phyloP scores from a whole-genome alignment of 2,797 vertebrate genomes.

The Lithobates pipiens region DNA sequence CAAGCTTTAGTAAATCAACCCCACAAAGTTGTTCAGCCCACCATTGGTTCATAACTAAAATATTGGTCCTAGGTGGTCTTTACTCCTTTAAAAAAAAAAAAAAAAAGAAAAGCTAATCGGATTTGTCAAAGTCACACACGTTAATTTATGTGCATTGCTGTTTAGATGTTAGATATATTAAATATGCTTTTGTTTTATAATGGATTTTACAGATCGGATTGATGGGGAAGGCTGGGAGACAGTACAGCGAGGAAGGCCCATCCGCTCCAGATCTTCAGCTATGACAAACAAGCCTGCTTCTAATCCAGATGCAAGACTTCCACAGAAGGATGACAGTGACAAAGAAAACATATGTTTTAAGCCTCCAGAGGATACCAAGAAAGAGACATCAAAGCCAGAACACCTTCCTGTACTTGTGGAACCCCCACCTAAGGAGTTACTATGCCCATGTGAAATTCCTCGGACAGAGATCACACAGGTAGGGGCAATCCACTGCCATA shows the following conservation, averaged over 20 bases:
- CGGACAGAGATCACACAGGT: slow-evolving; percentile 73
- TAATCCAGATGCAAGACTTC: slow-evolving; percentile 70
- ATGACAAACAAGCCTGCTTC: slow-evolving; percentile 80
- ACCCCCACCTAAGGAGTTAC: slow-evolving; percentile 65
- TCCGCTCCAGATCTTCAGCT: slow-evolving; percentile 86
- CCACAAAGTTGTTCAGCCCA: no score
- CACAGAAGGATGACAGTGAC: slow-evolving; percentile 80
- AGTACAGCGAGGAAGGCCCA: slow-evolving; percentile 92
- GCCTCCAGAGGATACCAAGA: slow-evolving; percentile 64
- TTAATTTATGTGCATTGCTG: no score
- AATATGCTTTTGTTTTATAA: neutral
- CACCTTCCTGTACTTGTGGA: slow-evolving; percentile 52
- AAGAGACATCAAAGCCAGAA: slow-evolving; percentile 57
- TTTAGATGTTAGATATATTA: neutral
- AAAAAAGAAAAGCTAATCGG: neutral
- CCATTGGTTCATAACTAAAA: neutral
- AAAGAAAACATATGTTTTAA: slow-evolving; percentile 77
- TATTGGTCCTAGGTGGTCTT: neutral
- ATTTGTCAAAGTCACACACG: neutral
- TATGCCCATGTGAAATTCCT: slow-evolving; percentile 64
- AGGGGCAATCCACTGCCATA: neutral
- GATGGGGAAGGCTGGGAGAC: slow-evolving; percentile 98
- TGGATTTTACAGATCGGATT: slow-evolving; percentile 80
- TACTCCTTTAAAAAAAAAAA: neutral
- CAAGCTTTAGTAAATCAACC: no score